phyloP scores from a whole-genome alignment of 2,888 invertebrate species.

The Seira musarum region DNA sequence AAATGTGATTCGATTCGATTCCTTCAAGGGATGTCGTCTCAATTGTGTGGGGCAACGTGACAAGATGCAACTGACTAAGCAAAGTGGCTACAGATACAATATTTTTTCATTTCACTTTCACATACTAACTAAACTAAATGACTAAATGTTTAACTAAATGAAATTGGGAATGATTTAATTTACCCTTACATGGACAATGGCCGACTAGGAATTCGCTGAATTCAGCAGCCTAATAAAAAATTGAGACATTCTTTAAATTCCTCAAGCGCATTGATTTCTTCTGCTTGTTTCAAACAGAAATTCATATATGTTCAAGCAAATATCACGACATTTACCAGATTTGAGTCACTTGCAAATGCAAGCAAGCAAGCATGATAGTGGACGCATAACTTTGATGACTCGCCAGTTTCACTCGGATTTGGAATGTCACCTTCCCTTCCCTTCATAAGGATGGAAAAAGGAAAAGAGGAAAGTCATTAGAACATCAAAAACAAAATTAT shows the following conservation, averaged over 20 bases:
- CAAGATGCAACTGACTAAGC: slow-evolving; percentile 64
- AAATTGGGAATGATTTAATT: background rate
- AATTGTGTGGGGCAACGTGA: slow-evolving; percentile 54
- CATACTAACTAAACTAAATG: slow-evolving; percentile 4
- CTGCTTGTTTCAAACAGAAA: no score
- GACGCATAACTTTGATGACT: slow-evolving; percentile 75
- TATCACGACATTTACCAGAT: no score
- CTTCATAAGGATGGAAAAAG: no score
- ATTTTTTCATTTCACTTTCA: no score
- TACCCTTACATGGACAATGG: background rate
- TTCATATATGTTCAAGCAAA: no score
- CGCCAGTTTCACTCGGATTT: background rate
- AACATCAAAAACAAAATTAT: no score
- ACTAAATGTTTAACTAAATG: no score
- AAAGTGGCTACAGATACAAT: slow-evolving; percentile 55
- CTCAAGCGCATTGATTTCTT: no score
- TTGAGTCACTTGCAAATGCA: slow-evolving; percentile 80
- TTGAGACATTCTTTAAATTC: background rate
- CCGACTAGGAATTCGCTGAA: background rate
- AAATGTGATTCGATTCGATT: slow-evolving; percentile 63
- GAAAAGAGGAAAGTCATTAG: background rate
- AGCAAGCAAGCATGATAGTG: slow-evolving; percentile 83
- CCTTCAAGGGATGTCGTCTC: slow-evolving; percentile 51
- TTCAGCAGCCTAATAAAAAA: background rate
- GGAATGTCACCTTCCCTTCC: slow-evolving; percentile 37